These are phyloP conservation scores for Macrobrachium rosenbergii DNA, from an alignment of 1,140 invertebrate species.

Conservation along the genomic window DNA sequence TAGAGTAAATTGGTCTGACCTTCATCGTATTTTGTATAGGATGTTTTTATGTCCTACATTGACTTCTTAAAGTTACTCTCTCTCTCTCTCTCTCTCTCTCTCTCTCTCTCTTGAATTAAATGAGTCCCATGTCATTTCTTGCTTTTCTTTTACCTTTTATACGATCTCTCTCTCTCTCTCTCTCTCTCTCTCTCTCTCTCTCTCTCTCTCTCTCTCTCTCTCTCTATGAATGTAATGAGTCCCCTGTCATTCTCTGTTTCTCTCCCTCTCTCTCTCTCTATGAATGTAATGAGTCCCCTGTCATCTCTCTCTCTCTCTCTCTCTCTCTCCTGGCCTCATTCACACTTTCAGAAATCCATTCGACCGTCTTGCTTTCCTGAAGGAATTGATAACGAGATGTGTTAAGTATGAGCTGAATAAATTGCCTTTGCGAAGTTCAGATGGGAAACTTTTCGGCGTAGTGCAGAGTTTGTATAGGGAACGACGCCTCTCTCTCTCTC, in stretches of 20 bases:
- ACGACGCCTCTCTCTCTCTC: background rate
- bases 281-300: too few relatives aligned
- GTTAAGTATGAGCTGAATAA: background rate
- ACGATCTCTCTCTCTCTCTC: conserved; percentile 1
- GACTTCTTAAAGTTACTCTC: background rate
- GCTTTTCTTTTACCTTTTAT: background rate
- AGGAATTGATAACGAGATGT: too few relatives aligned
- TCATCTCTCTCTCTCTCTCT: conserved; percentile 5
- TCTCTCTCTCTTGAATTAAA: too few relatives aligned
- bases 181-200: conserved; percentile 16
- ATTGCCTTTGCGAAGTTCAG: background rate
- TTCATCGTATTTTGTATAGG: too few relatives aligned
- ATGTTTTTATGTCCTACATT: background rate
- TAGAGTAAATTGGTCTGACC: too few relatives aligned
- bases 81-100: conserved; percentile 16
- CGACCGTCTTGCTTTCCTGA: too few relatives aligned
- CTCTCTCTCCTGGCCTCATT: background rate
- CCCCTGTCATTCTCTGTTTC: too few relatives aligned
- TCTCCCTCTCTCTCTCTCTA: conserved; percentile 12
- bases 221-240: too few relatives aligned
- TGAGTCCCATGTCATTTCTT: background rate
- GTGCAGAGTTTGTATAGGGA: background rate
- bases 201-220: conserved; percentile 12
- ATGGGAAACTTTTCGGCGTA: background rate
- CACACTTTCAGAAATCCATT: background rate